Conservation (phyloP, 2,113 vertebrate genomes). For the Calyptommatus sinebrachiatus region DNA sequence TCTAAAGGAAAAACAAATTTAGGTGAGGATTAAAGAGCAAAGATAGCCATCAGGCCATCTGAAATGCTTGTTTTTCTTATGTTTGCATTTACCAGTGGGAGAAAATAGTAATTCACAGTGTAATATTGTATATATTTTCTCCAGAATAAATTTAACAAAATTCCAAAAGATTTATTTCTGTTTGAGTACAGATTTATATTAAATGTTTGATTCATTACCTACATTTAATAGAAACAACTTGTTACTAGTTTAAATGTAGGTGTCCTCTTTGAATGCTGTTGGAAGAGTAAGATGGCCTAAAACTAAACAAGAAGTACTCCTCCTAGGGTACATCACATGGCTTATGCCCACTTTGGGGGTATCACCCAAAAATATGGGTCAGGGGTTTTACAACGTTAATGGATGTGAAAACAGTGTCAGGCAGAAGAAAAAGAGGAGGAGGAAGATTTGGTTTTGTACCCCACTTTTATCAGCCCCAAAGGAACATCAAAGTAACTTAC, state of each 20-base stretch:
- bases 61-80: background rate
- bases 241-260: background rate
- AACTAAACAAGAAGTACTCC: background rate
- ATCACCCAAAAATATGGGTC: too few relatives aligned
- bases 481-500: too few relatives aligned
- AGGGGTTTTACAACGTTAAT: too few relatives aligned
- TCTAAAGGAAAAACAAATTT: conserved; percentile 14
- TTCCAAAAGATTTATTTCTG: background rate
- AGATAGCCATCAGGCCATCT: background rate
- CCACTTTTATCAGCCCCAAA: too few relatives aligned
- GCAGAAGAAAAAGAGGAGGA: too few relatives aligned
- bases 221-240: background rate
- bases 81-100: background rate
- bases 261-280: background rate
- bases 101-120: background rate
- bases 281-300: background rate
- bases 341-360: too few relatives aligned
- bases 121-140: background rate
- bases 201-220: background rate
- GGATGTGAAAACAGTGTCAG: too few relatives aligned
- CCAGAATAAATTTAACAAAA: background rate
- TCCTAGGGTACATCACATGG: too few relatives aligned
- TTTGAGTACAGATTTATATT: background rate
- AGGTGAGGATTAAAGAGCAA: conserved; percentile 25
- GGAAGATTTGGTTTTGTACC: too few relatives aligned